Percentiles rank a stretch among this genome's conserved stretches.
phyloP scores from a whole-genome alignment of 1,140 invertebrate species.

The Amphibalanus amphitrite region DNA sequence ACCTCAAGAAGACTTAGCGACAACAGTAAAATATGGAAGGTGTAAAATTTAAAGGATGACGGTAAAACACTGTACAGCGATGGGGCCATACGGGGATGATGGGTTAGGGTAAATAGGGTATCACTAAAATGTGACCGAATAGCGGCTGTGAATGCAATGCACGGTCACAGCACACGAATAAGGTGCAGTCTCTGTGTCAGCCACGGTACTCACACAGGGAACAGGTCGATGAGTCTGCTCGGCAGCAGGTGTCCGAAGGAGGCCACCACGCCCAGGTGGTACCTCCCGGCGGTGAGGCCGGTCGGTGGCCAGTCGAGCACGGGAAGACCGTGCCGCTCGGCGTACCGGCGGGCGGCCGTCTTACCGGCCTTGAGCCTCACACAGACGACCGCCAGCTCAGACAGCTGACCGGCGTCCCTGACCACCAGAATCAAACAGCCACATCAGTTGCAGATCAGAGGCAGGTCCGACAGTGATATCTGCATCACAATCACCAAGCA shows the following conservation, averaged over 20 bases:
- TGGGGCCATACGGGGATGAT: too few species aligned
- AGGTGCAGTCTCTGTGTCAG: too few species aligned
- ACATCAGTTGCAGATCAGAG: not conserved
- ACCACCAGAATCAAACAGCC: not conserved
- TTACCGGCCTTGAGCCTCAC: not conserved
- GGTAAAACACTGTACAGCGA: too few species aligned
- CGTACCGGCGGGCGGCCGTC: not conserved
- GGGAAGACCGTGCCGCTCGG: not conserved
- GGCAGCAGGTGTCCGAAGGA: conserved; percentile 15
- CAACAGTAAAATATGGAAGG: too few species aligned
- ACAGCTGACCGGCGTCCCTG: not conserved
- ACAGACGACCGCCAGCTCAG: not conserved
- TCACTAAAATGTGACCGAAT: too few species aligned
- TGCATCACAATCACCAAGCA: too few species aligned
- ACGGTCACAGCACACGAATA: too few species aligned
- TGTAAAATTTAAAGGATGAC: too few species aligned
- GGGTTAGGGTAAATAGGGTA: too few species aligned
- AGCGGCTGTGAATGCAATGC: too few species aligned
- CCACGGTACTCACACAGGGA: conserved; percentile 14
- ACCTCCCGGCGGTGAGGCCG: not conserved
- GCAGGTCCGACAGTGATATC: too few species aligned
- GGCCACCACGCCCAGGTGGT: conserved; percentile 12
- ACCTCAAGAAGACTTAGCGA: too few species aligned
- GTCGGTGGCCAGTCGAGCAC: not conserved
- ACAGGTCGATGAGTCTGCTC: conserved; percentile 11